Conservation (phyloP, 2,113 vertebrate genomes). For the Oreochromis niloticus region DNA sequence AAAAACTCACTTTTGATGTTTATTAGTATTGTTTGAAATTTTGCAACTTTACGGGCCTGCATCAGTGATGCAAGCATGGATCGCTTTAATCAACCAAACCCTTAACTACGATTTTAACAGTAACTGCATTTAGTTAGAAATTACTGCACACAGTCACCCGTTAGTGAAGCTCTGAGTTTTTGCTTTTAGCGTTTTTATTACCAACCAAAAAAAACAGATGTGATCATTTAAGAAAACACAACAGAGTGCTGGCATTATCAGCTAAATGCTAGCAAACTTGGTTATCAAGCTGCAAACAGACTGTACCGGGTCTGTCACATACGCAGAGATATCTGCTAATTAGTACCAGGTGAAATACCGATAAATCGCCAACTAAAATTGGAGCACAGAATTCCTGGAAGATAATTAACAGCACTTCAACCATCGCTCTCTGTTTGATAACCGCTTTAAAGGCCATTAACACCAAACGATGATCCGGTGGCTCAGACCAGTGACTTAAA, state of each 20-base stretch:
- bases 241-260: not conserved
- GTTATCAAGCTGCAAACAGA: not conserved
- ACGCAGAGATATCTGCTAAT: not conserved
- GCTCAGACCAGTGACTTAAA: not conserved
- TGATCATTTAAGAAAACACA: not conserved
- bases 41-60: not conserved
- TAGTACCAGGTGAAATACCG: not conserved
- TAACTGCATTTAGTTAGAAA: not conserved
- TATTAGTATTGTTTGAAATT: not conserved
- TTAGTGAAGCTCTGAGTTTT: not conserved
- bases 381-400: not conserved
- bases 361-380: not conserved
- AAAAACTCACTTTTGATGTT: not conserved
- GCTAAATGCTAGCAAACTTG: not conserved
- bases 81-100: not conserved
- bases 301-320: not conserved
- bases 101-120: not conserved
- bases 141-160: accelerated
- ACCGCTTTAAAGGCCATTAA: not conserved
- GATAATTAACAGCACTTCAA: not conserved
- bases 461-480: not conserved
- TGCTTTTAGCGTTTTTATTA: not conserved
- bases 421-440: not conserved
- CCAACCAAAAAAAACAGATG: not conserved
- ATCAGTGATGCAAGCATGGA: too few species aligned